Conservation (phyloP, 2,113 vertebrate genomes). For the Petrocephalus microphthalmus region DNA sequence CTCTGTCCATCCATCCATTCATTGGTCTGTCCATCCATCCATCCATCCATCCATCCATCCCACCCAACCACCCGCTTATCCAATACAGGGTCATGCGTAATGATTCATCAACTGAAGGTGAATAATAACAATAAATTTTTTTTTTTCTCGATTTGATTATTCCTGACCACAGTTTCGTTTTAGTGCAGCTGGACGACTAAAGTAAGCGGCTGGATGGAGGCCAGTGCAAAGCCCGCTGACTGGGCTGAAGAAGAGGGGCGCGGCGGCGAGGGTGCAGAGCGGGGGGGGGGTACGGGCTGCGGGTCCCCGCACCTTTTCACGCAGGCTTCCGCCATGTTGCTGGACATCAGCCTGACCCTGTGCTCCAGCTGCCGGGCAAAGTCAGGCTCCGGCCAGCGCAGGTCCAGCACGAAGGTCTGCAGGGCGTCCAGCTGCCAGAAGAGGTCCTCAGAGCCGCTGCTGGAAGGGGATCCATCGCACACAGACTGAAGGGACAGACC, state of each 20-base stretch:
- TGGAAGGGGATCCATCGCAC: constrained; percentile 45
- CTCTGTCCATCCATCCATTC: background rate
- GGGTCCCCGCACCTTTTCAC: constrained; percentile 76
- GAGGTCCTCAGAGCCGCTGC: constrained; percentile 90
- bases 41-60: background rate
- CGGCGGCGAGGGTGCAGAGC: too few relatives aligned
- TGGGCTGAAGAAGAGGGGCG: too few relatives aligned
- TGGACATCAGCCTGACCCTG: constrained; percentile 94
- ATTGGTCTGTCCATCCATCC: too few relatives aligned
- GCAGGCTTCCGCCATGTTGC: constrained; percentile 97
- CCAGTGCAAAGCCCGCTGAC: too few relatives aligned
- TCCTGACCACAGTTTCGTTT: too few relatives aligned
- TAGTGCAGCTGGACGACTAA: too few relatives aligned
- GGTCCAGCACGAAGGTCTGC: constrained; percentile 89
- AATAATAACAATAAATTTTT: background rate
- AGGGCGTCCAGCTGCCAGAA: constrained; percentile 97
- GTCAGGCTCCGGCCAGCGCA: constrained; percentile 93
- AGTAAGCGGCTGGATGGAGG: too few relatives aligned
- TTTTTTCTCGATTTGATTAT: too few relatives aligned
- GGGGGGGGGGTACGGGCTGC: too few relatives aligned
- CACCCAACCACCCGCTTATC: background rate
- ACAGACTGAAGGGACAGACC: background rate
- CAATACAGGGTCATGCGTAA: background rate
- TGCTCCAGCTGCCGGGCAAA: constrained; percentile 94
- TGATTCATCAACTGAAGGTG: background rate